Evolutionary conservation across 1,140 invertebrate species (phyloP), one percentile per base, ranked within the genome.

Genomic region (Trinorchestia longiramus): DNA sequence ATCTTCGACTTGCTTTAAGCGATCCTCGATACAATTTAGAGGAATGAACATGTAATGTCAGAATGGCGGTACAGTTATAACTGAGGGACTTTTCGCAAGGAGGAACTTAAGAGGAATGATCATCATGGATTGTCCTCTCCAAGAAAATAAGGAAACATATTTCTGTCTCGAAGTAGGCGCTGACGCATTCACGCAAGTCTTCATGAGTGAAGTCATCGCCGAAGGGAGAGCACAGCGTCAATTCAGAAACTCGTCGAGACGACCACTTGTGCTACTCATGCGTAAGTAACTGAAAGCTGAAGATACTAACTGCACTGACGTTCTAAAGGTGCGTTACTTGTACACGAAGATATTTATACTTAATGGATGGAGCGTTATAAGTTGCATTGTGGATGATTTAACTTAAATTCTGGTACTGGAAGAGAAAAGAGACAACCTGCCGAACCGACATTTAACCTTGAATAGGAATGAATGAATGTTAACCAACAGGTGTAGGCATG

Each of bases 131-230:
- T 77, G 11, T 77, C 28, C 15, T 77, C 8, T 3, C 62, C 15
- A 77, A 28, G 47, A 53, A 53, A 53, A 53, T 8, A 77, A 28
- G 28, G 28, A 77, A 77, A 77, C n/a, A n/a, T n/a, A n/a, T n/a
- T 23, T 23, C 8, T 77, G 15, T 28, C 62, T 1, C 62, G 15
- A 77, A 77, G 62, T 36, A 11, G 47, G 6, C 62, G 62, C 62
- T 90, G 88, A 90, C 41, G 88, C 43, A 3, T 19, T 43, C 88
- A 42, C 88, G 88, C 15, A 90, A 41, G 88, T n/a, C n/a, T 43
- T 15, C 6, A 90, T 42, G 88, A 90, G 43, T 90, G 88, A 90
- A 90, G 88, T 90, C 88, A 90, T 90, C 88, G 88, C 4, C 88
- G 28, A 41, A 90, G 43, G n/a, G 43, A 41, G 88, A 90, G 41